Evolutionary conservation across 2,888 invertebrate species (phyloP).

Genomic region (Tethea ocularis): DNA sequence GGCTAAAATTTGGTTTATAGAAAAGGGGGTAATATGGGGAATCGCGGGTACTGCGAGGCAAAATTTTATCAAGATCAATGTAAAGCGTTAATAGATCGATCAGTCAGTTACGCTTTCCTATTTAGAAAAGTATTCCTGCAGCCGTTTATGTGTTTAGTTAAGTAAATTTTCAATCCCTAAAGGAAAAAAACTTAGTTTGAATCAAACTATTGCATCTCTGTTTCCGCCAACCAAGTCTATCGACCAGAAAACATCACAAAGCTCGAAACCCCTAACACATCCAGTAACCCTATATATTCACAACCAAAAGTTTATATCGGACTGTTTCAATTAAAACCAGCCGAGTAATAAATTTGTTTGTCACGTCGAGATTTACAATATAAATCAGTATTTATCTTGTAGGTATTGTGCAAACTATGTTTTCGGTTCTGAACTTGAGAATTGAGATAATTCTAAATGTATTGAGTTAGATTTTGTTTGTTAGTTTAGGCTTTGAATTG

Average conservation of each 20-base stretch:
- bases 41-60: too few species aligned
- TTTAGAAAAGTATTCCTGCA: too few species aligned
- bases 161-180: too few species aligned
- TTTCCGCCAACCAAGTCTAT: too few species aligned
- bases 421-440: neutral
- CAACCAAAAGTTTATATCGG: slow-evolving; percentile 29
- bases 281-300: slow-evolving; percentile 9
- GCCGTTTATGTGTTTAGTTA: too few species aligned
- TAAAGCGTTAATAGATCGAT: too few species aligned
- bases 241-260: neutral
- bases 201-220: too few species aligned
- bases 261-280: neutral
- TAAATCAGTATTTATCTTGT: slow-evolving; percentile 44
- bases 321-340: slow-evolving; percentile 43
- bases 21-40: too few species aligned
- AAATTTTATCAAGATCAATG: too few species aligned
- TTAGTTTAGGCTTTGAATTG: neutral
- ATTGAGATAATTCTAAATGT: neutral
- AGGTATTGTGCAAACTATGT: slow-evolving; percentile 12
- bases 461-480: neutral
- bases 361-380: slow-evolving; percentile 36
- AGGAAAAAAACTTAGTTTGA: too few species aligned
- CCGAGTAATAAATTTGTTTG: slow-evolving; percentile 44
- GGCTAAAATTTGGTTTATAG: too few species aligned
- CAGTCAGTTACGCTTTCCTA: too few species aligned